Conservation (phyloP, 1,140 invertebrate species). For the Lepidotrigona ventralis region DNA sequence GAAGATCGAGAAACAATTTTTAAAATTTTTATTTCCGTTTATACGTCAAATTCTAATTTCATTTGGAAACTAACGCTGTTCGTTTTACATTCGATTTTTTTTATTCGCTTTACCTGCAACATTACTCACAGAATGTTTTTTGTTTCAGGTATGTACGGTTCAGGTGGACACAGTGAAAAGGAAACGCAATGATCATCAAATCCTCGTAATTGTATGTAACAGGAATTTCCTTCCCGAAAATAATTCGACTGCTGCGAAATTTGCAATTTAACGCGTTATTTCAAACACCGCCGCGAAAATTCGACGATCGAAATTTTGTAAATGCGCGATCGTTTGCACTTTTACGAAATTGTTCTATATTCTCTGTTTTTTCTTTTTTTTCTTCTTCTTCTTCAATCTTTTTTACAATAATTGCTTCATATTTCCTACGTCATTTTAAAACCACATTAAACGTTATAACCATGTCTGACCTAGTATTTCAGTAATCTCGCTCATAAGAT, state of each 20-base stretch:
- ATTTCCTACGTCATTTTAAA: not conserved
- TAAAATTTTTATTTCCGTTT: not conserved
- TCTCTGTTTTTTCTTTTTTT: not conserved
- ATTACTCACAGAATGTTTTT: not conserved
- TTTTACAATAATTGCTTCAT: not conserved
- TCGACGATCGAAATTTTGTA: not conserved
- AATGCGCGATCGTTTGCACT: not conserved
- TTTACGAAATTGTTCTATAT: not conserved
- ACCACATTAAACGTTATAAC: not conserved
- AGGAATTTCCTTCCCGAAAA: not conserved
- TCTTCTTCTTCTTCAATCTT: not conserved
- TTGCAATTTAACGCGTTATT: conserved; percentile 10
- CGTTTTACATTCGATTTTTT: not conserved
- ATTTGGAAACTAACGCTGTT: not conserved
- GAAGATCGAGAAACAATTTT: not conserved
- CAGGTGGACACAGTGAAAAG: no score
- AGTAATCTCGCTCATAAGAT: no score
- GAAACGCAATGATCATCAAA: not conserved
- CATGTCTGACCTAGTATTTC: no score
- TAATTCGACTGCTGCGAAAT: not conserved
- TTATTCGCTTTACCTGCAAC: not conserved
- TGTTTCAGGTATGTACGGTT: conserved; percentile 18
- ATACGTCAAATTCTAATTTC: not conserved
- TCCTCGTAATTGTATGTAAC: not conserved
- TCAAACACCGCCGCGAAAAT: not conserved